These are phyloP conservation scores for Hestina assimilis DNA, from an alignment of 1,140 invertebrate species.

Conservation along the genomic window DNA sequence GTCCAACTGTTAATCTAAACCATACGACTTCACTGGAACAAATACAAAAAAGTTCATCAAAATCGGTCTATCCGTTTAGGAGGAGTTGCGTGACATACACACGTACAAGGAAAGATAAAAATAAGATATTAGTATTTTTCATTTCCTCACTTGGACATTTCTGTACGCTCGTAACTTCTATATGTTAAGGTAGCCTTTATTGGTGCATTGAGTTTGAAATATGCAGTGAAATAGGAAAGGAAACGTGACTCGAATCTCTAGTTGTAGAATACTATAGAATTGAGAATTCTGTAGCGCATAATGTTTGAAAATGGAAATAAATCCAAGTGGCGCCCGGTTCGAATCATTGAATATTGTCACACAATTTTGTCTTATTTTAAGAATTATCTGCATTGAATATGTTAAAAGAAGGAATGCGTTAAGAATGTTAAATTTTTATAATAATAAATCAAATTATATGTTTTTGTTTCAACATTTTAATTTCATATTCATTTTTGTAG, in stretches of 20 bases:
- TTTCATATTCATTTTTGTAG: too few relatives aligned
- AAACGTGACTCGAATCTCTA: conserved; percentile 48
- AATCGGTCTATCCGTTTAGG: too few relatives aligned
- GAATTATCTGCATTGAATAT: too few relatives aligned
- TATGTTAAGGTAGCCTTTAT: conserved; percentile 42
- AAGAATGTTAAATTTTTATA: too few relatives aligned
- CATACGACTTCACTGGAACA: too few relatives aligned
- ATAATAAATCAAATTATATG: too few relatives aligned
- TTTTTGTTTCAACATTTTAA: too few relatives aligned
- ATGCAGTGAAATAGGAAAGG: conserved; percentile 50
- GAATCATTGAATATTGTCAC: neutral
- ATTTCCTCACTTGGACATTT: conserved; percentile 16
- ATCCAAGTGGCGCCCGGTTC: neutral
- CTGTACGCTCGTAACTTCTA: conserved; percentile 16
- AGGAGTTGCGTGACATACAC: too few relatives aligned
- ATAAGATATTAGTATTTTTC: neutral
- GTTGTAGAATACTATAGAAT: conserved; percentile 22
- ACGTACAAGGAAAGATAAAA: neutral
- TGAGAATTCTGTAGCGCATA: conserved; percentile 1
- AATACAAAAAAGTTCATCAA: too few relatives aligned
- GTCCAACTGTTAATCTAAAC: too few relatives aligned
- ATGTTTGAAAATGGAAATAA: conserved; percentile 10
- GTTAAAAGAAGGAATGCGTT: too few relatives aligned
- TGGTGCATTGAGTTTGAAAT: conserved; percentile 59
- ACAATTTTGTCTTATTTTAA: too few relatives aligned